Base-by-base conservation (phyloP, 2,888 invertebrate species). In the Drosophila barbarae region DNA sequence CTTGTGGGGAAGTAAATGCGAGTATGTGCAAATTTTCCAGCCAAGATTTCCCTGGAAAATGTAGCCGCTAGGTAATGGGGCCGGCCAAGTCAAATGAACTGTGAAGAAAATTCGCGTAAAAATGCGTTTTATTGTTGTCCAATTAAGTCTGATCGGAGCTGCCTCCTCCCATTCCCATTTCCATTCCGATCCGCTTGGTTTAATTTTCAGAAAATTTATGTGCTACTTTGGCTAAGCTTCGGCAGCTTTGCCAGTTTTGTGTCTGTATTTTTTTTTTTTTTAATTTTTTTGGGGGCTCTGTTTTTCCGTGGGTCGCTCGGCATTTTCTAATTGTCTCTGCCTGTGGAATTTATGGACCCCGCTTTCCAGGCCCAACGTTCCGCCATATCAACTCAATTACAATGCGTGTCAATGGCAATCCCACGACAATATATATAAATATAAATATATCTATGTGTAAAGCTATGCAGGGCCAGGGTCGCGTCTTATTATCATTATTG, bases 111-210 rank as follows among this genome's bases (percentile, higher is more conserved):
- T 78, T 78, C 49, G 81, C 81, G 71, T 77, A 77, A 79, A 79
- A 81, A 81, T 77, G 84, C 81, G 70, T 79, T 84, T 78, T 81
- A 84, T 79, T 79, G 84, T 77, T 84, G 69, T 71, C 78, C 49
- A 79, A 79, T 79, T 84, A 79, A 67, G 78, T 68, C 26, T 74
- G 75, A 79, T 84, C 81, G 84, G 21, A 39, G 39, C 39, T 38
- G 80, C 28, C 32, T 4, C 21, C 18, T 9, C 10, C 30, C 26
- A 28, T 28, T n/a, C 18, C 30, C 30, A 30, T 23, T 13, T 5
- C 30, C 26, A 42, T 28, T n/a, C 30, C 71, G 77, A 74, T 74
- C 76, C 75, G 84, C 71, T 67, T 73, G 69, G 70, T 35, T 82
- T 76, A 78, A 70, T 76, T 73, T 73, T 69, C 30, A 50, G 35